phyloP scores from a whole-genome alignment of 2,888 invertebrate species.

The Teinopalpus imperialis region DNA sequence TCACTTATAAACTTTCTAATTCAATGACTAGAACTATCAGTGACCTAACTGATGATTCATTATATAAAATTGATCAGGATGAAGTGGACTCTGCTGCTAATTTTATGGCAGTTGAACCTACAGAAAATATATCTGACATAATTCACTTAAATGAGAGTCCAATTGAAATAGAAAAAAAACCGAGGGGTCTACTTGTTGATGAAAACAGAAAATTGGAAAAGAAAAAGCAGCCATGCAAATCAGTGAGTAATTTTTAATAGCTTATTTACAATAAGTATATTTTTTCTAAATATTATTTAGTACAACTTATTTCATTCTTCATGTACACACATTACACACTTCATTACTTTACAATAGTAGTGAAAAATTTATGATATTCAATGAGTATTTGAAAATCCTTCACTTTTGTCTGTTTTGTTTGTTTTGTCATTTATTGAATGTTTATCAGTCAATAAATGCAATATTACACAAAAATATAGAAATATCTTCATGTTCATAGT shows the following conservation, averaged over 20 bases:
- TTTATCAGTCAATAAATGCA: too few relatives aligned
- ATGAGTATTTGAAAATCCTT: too few relatives aligned
- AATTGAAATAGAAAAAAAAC: slow-evolving; percentile 25
- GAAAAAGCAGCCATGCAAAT: slow-evolving; percentile 50
- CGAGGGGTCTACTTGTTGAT: slow-evolving; percentile 50
- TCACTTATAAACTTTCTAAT: slow-evolving; percentile 41
- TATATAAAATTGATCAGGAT: slow-evolving; percentile 53
- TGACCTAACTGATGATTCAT: slow-evolving; percentile 63
- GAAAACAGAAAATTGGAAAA: slow-evolving; percentile 48
- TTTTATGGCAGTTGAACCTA: slow-evolving; percentile 31
- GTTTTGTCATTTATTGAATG: too few relatives aligned
- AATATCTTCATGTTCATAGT: too few relatives aligned
- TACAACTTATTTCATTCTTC: too few relatives aligned
- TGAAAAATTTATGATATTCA: too few relatives aligned
- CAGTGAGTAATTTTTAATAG: slow-evolving; percentile 44
- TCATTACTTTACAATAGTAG: too few relatives aligned
- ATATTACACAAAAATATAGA: too few relatives aligned
- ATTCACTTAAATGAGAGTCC: slow-evolving; percentile 7
- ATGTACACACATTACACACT: too few relatives aligned
- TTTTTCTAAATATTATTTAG: too few relatives aligned
- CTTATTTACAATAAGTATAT: too few relatives aligned
- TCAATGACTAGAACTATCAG: slow-evolving; percentile 57
- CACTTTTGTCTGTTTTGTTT: too few relatives aligned
- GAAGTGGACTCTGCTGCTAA: slow-evolving; percentile 58
- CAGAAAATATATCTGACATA: slow-evolving; percentile 26